These are phyloP conservation scores for Leptothorax acervorum DNA, from an alignment of 2,888 invertebrate genomes.

Conservation along the genomic window DNA sequence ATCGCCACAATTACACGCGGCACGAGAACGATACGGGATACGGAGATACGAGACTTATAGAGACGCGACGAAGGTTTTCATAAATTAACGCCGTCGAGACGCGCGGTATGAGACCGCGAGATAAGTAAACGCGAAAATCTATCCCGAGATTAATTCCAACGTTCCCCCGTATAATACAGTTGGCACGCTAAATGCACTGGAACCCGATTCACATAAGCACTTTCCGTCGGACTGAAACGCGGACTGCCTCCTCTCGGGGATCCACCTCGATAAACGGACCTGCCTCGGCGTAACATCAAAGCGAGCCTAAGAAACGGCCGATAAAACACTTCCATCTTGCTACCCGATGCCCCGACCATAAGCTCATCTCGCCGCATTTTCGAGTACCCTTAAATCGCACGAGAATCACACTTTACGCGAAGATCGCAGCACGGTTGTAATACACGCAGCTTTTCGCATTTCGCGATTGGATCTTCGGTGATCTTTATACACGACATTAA, in stretches of 20 bases:
- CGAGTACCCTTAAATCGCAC: conserved; percentile 16
- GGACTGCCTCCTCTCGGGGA: conserved; percentile 25
- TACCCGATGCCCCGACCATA: neutral
- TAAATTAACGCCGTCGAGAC: conserved; percentile 41
- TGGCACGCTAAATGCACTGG: conserved; percentile 47
- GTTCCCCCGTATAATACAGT: neutral
- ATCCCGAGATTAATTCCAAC: conserved; percentile 31
- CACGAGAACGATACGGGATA: neutral
- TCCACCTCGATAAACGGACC: conserved; percentile 46
- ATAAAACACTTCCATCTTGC: conserved; percentile 48
- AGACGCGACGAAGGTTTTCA: neutral
- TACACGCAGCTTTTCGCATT: neutral
- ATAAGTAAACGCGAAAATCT: neutral
- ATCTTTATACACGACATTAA: conserved; percentile 1
- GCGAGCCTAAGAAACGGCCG: conserved; percentile 48
- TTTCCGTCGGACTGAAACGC: conserved; percentile 66
- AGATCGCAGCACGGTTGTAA: neutral
- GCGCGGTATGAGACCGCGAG: neutral
- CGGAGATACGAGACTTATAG: neutral
- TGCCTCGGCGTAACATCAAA: conserved; percentile 52
- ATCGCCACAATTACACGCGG: conserved; percentile 32
- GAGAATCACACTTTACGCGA: neutral
- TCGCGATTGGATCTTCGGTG: neutral
- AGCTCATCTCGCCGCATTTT: conserved; percentile 21
- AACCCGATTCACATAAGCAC: conserved; percentile 50